phyloP scores from a whole-genome alignment of 2,888 invertebrate species.

The Corbicula japonica region DNA sequence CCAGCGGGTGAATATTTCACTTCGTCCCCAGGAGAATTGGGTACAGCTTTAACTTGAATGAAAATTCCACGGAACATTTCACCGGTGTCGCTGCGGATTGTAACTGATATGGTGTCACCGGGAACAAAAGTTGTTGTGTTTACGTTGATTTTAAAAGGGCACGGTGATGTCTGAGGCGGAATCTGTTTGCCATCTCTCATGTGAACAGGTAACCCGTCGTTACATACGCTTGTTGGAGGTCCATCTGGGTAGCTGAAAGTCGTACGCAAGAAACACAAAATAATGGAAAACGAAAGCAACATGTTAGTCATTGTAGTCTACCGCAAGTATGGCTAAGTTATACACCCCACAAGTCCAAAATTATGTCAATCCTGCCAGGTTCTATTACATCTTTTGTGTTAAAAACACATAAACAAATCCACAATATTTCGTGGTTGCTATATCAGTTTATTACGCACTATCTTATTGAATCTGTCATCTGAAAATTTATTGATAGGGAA shows the following conservation, averaged over 20 bases:
- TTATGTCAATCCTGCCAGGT: too few species aligned
- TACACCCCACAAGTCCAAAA: too few species aligned
- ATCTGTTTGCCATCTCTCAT: constrained; percentile 23
- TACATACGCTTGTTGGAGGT: constrained; percentile 47
- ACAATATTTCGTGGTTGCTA: too few species aligned
- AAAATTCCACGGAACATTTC: constrained; percentile 53
- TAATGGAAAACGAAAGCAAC: too few species aligned
- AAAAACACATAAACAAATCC: too few species aligned
- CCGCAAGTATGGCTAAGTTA: too few species aligned
- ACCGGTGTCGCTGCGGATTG: constrained; percentile 21
- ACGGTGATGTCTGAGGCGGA: constrained; percentile 40
- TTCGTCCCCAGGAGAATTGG: constrained; percentile 3
- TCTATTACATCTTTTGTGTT: too few species aligned
- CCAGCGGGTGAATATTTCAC: constrained; percentile 30
- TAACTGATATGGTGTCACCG: constrained; percentile 43
- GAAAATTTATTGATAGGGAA: too few species aligned
- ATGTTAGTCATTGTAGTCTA: too few species aligned
- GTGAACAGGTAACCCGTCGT: constrained; percentile 49
- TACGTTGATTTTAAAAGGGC: constrained; percentile 49
- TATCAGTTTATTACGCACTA: too few species aligned
- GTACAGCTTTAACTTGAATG: constrained; percentile 37
- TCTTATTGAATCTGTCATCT: too few species aligned
- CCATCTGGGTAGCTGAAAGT: constrained; percentile 54
- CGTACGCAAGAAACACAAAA: too few species aligned
- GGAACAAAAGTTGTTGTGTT: constrained; percentile 45